Evolutionary conservation across 1,140 invertebrate genomes (phyloP), one percentile per base, ranked within the genome.

Genomic region (Sycobia sp.): DNA sequence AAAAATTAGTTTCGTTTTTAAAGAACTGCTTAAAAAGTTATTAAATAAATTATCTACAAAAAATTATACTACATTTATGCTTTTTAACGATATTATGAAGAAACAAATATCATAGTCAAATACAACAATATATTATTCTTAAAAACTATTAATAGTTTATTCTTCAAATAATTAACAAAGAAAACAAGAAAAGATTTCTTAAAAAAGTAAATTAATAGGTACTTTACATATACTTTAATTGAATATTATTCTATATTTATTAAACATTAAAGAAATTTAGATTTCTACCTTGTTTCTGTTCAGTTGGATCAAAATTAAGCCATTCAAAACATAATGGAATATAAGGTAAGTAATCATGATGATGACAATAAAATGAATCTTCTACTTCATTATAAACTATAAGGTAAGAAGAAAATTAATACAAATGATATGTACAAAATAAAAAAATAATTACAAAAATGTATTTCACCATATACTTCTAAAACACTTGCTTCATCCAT

Each of bases 261-360:
- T n/a, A n/a, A n/a, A n/a, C n/a, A n/a, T n/a, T 34, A 5, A 5
- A 34, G 13, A 5, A 47, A n/a, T n/a, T n/a, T n/a, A n/a, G n/a
- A n/a, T n/a, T n/a, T 54, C 75, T 79, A 89, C 89, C 87, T 80
- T 86, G 84, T 62, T 83, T 82, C 62, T 79, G 80, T 76, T 85
- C 87, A 66, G 78, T 78, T 32, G 91, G 87, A 78, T 96, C 90
- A 82, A 89, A 94, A 76, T 91, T 90, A 34, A 97, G 77, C 93
- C 95, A 97, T 79, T 97, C 95, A 25, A 97, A 86, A 72, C 92
- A 94, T 8, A 98, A 80, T 5, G 96, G 95, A 76, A 94, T 93
- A 44, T 91, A 88, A 4, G 94, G 89, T 47, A 98, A 80, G 13
- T 96, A 77, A 47, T 96, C 89, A 75, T 98, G 95, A 81, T 98